Percentiles rank a stretch among this genome's conserved stretches.
phyloP scores from a whole-genome alignment of 2,113 vertebrate species.

The Eurypyga helias region DNA sequence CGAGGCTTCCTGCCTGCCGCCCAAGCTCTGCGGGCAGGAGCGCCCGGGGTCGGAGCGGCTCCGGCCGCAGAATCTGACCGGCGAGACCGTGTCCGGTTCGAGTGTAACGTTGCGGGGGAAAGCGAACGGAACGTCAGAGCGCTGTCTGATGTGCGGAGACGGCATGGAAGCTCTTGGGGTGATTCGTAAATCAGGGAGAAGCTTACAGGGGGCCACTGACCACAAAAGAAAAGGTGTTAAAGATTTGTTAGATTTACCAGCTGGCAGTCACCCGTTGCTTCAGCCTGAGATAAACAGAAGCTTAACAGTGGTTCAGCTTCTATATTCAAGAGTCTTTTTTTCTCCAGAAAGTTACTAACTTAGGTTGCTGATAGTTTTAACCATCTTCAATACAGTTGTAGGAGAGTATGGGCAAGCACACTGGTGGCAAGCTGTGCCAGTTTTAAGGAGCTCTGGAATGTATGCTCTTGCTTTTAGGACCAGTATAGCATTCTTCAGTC shows the following conservation, averaged over 20 bases:
- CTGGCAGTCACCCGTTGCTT: neutral
- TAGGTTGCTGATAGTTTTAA: neutral
- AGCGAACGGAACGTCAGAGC: fast-evolving
- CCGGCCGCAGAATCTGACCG: fast-evolving
- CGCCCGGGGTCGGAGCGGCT: fast-evolving
- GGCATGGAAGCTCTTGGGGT: neutral
- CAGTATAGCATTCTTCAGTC: neutral
- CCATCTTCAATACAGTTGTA: neutral
- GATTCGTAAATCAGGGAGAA: fast-evolving
- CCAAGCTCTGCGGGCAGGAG: too few species aligned
- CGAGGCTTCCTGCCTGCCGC: too few species aligned
- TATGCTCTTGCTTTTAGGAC: neutral
- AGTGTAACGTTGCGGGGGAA: fast-evolving
- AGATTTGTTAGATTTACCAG: neutral
- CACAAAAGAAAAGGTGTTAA: neutral
- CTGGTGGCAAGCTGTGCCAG: fast-evolving
- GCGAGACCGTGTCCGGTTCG: fast-evolving
- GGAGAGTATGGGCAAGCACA: neutral
- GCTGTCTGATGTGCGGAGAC: fast-evolving
- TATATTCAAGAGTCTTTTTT: neutral
- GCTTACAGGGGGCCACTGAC: neutral
- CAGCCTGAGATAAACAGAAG: neutral
- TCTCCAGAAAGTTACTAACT: neutral
- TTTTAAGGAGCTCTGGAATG: neutral
- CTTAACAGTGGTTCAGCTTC: neutral